A percentile compares a stretch with the other conserved stretches of the same genome.
Evolutionary conservation across 2,113 vertebrate species (phyloP).

Genomic region (Rutilus rutilus): DNA sequence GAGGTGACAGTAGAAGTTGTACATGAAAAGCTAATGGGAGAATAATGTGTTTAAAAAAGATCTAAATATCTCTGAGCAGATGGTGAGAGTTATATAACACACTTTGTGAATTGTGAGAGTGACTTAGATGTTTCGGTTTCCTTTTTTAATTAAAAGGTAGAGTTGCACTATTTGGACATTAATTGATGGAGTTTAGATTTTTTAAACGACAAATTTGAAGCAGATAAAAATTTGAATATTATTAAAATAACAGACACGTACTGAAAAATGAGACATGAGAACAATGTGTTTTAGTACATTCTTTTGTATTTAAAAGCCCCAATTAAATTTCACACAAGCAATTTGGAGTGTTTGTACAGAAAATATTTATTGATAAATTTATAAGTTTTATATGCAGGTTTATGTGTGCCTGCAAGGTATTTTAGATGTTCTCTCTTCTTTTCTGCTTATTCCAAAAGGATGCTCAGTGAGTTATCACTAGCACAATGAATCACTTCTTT

Average conservation of each 20-base stretch:
- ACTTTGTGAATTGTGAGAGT: neutral
- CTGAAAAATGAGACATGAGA: neutral
- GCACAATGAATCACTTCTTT: neutral
- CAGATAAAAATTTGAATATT: neutral
- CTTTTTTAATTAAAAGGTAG: neutral
- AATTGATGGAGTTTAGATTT: neutral
- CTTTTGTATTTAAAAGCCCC: neutral
- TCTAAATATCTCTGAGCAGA: slow-evolving; percentile 24
- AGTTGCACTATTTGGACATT: neutral
- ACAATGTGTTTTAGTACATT: neutral
- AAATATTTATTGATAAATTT: neutral
- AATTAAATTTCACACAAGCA: neutral
- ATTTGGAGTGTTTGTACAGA: neutral
- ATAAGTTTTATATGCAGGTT: no score
- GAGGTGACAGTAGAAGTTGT: neutral
- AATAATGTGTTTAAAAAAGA: slow-evolving; percentile 3
- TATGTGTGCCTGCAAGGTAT: no score
- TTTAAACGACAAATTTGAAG: neutral
- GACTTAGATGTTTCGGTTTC: neutral
- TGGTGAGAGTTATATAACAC: neutral
- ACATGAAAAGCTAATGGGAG: neutral
- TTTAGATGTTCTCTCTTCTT: neutral
- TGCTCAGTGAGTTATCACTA: neutral
- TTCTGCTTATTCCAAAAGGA: neutral
- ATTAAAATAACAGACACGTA: neutral